Percentiles rank a stretch among this genome's conserved stretches.
These are phyloP conservation scores for Pristionchus fissidentatus DNA, from an alignment of 2,888 invertebrate genomes.

Conservation along the genomic window DNA sequence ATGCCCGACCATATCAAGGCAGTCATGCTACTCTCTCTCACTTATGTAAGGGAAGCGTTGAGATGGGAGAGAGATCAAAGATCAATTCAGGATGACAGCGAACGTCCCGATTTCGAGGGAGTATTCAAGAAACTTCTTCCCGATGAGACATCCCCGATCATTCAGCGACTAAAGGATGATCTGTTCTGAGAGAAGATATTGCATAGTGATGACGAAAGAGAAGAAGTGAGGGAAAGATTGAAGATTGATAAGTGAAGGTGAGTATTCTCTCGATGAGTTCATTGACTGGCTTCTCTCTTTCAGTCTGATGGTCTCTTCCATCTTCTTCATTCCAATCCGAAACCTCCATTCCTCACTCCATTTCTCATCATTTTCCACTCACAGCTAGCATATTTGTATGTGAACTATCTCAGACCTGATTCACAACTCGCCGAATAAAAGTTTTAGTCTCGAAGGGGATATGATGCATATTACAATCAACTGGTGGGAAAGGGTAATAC, in stretches of 20 bases:
- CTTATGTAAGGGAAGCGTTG: constrained; percentile 4
- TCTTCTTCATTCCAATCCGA: no score
- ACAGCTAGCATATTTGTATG: background rate
- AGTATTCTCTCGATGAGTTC: no score
- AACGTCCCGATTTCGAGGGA: constrained; percentile 48
- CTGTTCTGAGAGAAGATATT: constrained; percentile 22
- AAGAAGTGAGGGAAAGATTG: background rate
- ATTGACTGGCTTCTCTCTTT: no score
- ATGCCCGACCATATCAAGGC: constrained; percentile 20
- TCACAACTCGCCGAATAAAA: constrained; percentile 42
- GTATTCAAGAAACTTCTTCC: constrained; percentile 40
- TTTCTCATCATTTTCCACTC: background rate
- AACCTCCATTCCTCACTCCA: background rate
- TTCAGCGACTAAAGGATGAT: constrained; percentile 16
- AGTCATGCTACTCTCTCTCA: background rate
- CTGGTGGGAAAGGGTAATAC: no score
- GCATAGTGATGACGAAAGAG: constrained; percentile 13
- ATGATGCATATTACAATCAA: no score
- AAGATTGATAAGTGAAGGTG: no score
- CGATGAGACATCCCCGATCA: constrained; percentile 46
- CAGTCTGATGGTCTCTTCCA: no score
- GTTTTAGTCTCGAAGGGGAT: constrained; percentile 42
- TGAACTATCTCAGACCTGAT: constrained; percentile 29
- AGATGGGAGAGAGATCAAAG: background rate
- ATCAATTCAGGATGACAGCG: constrained; percentile 1